phyloP scores from a whole-genome alignment of 2,888 invertebrate species.

The Zaprionus obscuricornis region DNA sequence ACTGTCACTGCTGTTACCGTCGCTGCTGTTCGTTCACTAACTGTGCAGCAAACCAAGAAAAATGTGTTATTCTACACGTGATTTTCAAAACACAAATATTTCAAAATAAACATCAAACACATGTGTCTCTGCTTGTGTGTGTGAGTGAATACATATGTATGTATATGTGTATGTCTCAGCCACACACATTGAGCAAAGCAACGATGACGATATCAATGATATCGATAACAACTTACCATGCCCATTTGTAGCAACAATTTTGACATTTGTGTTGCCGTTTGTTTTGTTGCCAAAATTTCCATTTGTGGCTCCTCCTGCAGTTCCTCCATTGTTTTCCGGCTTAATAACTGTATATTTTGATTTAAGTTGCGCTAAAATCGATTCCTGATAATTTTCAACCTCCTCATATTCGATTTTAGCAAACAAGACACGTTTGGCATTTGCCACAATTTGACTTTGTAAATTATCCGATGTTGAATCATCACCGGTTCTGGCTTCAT shows the following conservation, averaged over 20 bases:
- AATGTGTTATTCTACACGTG: slow-evolving; percentile 49
- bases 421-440: slow-evolving; percentile 90
- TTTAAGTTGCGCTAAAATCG: slow-evolving; percentile 90
- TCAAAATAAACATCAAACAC: slow-evolving; percentile 24
- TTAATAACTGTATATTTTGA: slow-evolving; percentile 93
- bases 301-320: slow-evolving; percentile 22
- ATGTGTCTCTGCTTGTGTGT: too few relatives aligned
- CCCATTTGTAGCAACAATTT: slow-evolving; percentile 53
- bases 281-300: slow-evolving; percentile 54
- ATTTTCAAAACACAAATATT: slow-evolving; percentile 37
- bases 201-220: slow-evolving; percentile 28
- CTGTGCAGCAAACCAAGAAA: slow-evolving; percentile 23
- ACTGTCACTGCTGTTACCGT: slow-evolving; percentile 1
- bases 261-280: slow-evolving; percentile 51
- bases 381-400: slow-evolving; percentile 86
- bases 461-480: slow-evolving; percentile 81
- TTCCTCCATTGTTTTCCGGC: slow-evolving; percentile 68
- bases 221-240: slow-evolving; percentile 62
- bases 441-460: slow-evolving; percentile 89
- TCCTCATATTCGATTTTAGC: slow-evolving; percentile 92
- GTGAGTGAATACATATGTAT: slow-evolving; percentile 1
- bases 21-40: slow-evolving; percentile 22
- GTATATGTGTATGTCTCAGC: slow-evolving; percentile 17
- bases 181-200: slow-evolving; percentile 23
- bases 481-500: slow-evolving; percentile 50